Evolutionary conservation across 2,888 invertebrate genomes (phyloP), one percentile per base, ranked within the genome.

Genomic region (Sialis fuliginosa): DNA sequence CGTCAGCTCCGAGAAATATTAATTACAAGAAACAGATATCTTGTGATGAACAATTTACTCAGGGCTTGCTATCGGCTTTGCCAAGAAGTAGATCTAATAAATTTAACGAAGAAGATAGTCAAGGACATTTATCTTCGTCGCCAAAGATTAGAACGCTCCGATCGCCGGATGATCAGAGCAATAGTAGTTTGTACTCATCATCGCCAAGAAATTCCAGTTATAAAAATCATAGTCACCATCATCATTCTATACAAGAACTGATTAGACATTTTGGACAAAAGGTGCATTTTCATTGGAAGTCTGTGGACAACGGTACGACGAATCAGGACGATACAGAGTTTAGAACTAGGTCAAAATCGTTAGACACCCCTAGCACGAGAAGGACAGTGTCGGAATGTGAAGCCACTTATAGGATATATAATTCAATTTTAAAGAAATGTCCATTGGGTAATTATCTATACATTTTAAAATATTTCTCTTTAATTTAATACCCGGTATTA

Each of bases 321-420:
- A 71, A 69, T 34, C 66, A 67, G 42, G 70, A 63, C 51, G 71
- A 68, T 60, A 78, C 77, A 37, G 81, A 79, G 56, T 87, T 86
- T 59, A 71, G 88, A 12, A 75, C 75, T 42, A 71, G 88, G 42
- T 86, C 86, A 39, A 85, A 85, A 59, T 86, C 86, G 44, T 67
- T 87, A 54, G 88, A 87, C 60, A 72, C 68, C 6, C 71, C 71
- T 47, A 64, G 73, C 43, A 64, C 72, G 44, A 63, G 70, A 39
- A 65, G 69, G 53, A 71, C 70, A 49, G 66, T 79, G n/a, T 74
- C 75, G 50, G 87, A 88, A 59, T 85, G 86, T 59, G 86, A 81
- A 45, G 75, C 84, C 6, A 87, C 86, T 5, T 88, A 88, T 60
- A 74, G 77, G 60, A 86, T 88, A 57, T 88, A 77, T 62, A 85